Evolutionary conservation across 2,888 invertebrate species (phyloP), one percentile per base, ranked within the genome.

Genomic region (Ennomos fuscantarius): DNA sequence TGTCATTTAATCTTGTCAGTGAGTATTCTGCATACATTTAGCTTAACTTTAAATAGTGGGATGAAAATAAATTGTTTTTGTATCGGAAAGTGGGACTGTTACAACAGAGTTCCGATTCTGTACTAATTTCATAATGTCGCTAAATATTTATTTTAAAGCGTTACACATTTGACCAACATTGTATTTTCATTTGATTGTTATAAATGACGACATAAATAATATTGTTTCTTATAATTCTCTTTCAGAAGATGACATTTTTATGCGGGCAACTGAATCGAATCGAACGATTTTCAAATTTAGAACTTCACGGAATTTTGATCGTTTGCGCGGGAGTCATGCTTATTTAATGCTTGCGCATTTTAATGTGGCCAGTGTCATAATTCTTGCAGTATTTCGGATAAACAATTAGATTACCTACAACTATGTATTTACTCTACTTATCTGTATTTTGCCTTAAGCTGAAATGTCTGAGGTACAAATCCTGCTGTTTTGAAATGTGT

Each of bases 181-280:
- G 77, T 77, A 72, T 73, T 72, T 67, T 53, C 61, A 49, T 62
- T 67, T 63, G 70, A 74, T 78, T 73, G 68, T 68, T 68, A 74
- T 71, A 79, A 73, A 79, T 74, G 69, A 69, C 63, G 63, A 64
- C 68, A 63, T 73, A 62, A 73, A 68, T 65, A 63, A 62, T 69
- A 63, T 47, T 61, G 53, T 55, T 61, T 56, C 58, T 60, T 57
- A 47, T 49, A 46, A 55, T 61, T 57, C 49, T 45, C 40, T 41
- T 53, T 40, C 44, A 47, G 50, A 32, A 55, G 64, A 39, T 46
- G 65, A 62, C 63, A 62, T 44, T 55, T 62, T 67, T 60, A 67
- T 67, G 57, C 45, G 55, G 37, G 55, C 60, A n/a, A 42, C 44
- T 33, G 59, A 62, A 64, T 61, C 59, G 55, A 64, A 64, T 62